A percentile compares a stretch with the other conserved stretches of the same genome.
Conservation (phyloP, 1,140 invertebrate species). For the Brachionus paranguensis region DNA sequence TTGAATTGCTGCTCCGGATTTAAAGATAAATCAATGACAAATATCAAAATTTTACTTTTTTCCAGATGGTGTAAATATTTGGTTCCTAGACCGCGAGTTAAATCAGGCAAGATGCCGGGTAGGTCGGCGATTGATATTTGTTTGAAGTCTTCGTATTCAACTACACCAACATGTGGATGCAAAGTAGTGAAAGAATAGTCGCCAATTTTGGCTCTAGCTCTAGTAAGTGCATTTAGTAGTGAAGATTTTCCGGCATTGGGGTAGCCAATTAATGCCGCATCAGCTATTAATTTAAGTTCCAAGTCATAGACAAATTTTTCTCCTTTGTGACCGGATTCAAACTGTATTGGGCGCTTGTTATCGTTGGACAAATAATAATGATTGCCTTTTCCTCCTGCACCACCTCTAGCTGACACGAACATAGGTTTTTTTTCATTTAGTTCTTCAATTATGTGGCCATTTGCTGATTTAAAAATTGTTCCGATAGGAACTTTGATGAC, state of each 20-base stretch:
- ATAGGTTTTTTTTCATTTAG: slow-evolving; percentile 66
- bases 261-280: slow-evolving; percentile 85
- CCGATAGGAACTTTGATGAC: slow-evolving; percentile 67
- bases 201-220: slow-evolving; percentile 87
- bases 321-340: slow-evolving; percentile 78
- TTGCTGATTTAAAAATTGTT: slow-evolving; percentile 67
- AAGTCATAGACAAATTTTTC: slow-evolving; percentile 64
- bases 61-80: slow-evolving; percentile 36
- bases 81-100: slow-evolving; percentile 18
- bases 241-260: slow-evolving; percentile 97
- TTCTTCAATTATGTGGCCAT: slow-evolving; percentile 65
- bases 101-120: slow-evolving; percentile 35
- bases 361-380: slow-evolving; percentile 76
- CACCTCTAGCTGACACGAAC: slow-evolving; percentile 87
- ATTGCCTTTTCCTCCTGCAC: slow-evolving; percentile 86
- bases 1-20: not conserved
- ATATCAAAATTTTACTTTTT: slow-evolving; percentile 7
- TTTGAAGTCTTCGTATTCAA: slow-evolving; percentile 78
- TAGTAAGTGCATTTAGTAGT: slow-evolving; percentile 75
- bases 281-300: slow-evolving; percentile 85
- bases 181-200: slow-evolving; percentile 93
- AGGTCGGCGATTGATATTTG: slow-evolving; percentile 38
- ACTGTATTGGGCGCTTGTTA: slow-evolving; percentile 73
- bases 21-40: not conserved
- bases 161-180: slow-evolving; percentile 80